Base-by-base conservation (phyloP, 2,888 invertebrate genomes). In the Subacronicta megacephala region DNA sequence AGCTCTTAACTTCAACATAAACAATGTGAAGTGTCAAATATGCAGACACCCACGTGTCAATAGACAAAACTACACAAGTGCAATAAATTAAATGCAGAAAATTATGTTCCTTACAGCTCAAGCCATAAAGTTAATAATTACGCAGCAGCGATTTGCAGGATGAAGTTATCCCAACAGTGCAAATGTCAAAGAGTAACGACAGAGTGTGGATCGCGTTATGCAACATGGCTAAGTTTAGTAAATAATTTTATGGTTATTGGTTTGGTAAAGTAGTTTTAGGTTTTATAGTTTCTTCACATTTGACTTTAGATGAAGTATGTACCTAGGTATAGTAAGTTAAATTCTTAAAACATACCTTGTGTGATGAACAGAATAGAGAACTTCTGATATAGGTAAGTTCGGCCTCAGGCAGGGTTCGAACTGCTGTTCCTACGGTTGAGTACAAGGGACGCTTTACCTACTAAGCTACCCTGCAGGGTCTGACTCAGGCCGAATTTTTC, bases 1-100 rank as follows among this genome's bases (percentile, higher is more conserved):
- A 72, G 63, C 62, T 67, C 59, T 76, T 76, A 54, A 62, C 60
- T 62, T 13, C 26, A 61, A 57, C 63, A 64, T 75, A 71, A 75
- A 78, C 72, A 60, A 53, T 47, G 50, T 43, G 43, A 23, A 62
- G 29, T 60, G 54, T 61, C 67, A 65, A 61, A 68, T 62, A 71
- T 53, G 66, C 40, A 55, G 38, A 56, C 70, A 68, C 62, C 59
- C 46, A 72, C 62, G 46, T 61, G 62, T 51, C 45, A 55, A 58
- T 51, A 56, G 15, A 38, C 36, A 51, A 29, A 41, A 18, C 10
- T n/a, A 26, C 42, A 31, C 10, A 26, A 31, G 2, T n/a, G 2
- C 31, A n/a, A 6, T n/a, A 16, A 12, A 13, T n/a, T 7, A n/a
- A 7, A 2, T 0, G 7, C 7, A 17, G 7, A 18, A 6, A 13